phyloP scores from a whole-genome alignment of 1,140 invertebrate species.

The Parasteatoda tepidariorum region DNA sequence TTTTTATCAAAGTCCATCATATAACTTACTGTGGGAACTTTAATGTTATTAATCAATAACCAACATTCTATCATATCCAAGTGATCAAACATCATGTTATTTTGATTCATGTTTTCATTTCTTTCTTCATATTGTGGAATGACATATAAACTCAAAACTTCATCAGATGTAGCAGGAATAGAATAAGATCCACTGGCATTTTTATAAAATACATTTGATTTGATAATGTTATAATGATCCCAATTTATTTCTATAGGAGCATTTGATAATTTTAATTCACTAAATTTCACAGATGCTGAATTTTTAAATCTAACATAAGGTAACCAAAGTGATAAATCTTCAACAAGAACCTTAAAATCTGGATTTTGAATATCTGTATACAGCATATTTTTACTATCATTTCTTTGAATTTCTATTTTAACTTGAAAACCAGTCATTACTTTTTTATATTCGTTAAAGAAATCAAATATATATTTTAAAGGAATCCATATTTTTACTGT shows the following conservation, averaged over 20 bases:
- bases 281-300: no score
- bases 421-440: neutral
- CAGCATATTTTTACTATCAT: neutral
- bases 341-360: neutral
- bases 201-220: conserved; percentile 6
- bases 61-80: conserved; percentile 1
- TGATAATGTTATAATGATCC: no score
- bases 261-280: no score
- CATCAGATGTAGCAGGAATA: conserved; percentile 16
- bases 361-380: neutral
- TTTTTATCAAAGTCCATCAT: neutral
- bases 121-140: conserved; percentile 27
- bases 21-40: neutral
- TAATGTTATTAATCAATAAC: neutral
- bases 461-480: conserved; percentile 32
- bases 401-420: conserved; percentile 16
- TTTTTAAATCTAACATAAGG: no score
- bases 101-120: conserved; percentile 6
- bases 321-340: no score
- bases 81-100: conserved; percentile 22
- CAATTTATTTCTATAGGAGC: no score
- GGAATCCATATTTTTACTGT: no score
- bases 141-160: conserved; percentile 9
- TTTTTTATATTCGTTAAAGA: conserved; percentile 24
- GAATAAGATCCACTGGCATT: neutral